Conservation (phyloP, 2,888 invertebrate species). For the Agrypnus murinus region DNA sequence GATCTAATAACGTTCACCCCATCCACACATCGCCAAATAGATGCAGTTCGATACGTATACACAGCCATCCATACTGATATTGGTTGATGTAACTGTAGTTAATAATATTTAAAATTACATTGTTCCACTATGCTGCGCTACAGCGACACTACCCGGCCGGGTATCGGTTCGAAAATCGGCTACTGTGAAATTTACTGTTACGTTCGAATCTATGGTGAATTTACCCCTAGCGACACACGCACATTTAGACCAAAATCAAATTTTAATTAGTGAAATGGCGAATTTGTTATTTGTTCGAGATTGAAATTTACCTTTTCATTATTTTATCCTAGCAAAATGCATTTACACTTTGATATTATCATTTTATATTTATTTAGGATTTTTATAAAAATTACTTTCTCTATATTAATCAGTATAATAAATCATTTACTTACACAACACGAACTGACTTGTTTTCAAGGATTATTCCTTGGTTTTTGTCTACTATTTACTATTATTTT, state of each 20-base stretch:
- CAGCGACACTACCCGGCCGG: conserved; percentile 14
- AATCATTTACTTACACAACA: conserved; percentile 29
- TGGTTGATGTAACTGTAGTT: conserved; percentile 18
- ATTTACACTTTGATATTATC: neutral
- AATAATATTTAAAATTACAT: conserved; percentile 41
- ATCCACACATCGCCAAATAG: conserved; percentile 21
- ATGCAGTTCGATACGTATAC: conserved; percentile 33
- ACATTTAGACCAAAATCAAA: conserved; percentile 33
- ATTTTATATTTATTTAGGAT: neutral
- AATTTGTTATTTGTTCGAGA: neutral
- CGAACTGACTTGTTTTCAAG: conserved; percentile 23
- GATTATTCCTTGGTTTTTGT: conserved; percentile 27
- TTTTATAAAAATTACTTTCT: neutral
- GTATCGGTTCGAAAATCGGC: conserved; percentile 28
- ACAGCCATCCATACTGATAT: conserved; percentile 27
- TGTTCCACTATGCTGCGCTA: conserved; percentile 38
- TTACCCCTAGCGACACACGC: conserved; percentile 20
- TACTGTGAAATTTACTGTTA: conserved; percentile 26
- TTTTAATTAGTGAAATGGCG: conserved; percentile 14
- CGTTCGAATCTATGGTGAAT: conserved; percentile 21
- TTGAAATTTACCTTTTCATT: too few species aligned
- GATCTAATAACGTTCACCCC: conserved; percentile 30
- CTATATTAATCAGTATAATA: neutral
- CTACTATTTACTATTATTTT: conserved; percentile 1
- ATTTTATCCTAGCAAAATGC: neutral